Percentiles rank a stretch among this genome's conserved stretches.
Conservation (phyloP, 2,797 vertebrate genomes). For the Prunella strophiata region DNA sequence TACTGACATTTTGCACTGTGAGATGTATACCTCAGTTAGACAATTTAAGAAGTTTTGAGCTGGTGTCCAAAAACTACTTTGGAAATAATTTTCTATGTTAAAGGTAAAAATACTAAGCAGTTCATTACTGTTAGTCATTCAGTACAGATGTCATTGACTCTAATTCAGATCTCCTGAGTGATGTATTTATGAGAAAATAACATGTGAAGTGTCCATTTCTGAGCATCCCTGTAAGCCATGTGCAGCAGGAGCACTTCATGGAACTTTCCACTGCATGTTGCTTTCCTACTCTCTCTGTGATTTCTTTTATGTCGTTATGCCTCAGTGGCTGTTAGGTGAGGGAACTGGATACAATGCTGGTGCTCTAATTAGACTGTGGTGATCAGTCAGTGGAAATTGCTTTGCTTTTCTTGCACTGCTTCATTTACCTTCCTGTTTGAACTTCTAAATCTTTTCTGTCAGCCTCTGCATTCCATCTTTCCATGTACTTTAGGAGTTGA, state of each 20-base stretch:
- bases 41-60: constrained; percentile 54
- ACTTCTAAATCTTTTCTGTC: constrained; percentile 52
- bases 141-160: constrained; percentile 54
- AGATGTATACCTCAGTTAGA: constrained; percentile 53
- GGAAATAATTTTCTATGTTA: constrained; percentile 70
- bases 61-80: constrained; percentile 63
- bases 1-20: constrained; percentile 56
- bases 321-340: constrained; percentile 47
- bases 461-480: background rate
- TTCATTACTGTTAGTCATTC: constrained; percentile 69
- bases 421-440: constrained; percentile 36
- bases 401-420: constrained; percentile 49
- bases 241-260: constrained; percentile 13
- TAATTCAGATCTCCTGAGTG: constrained; percentile 30
- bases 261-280: constrained; percentile 58
- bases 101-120: constrained; percentile 64
- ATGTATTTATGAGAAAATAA: constrained; percentile 31
- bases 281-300: background rate
- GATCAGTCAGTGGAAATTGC: constrained; percentile 62
- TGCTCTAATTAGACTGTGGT: constrained; percentile 41
- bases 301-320: constrained; percentile 61
- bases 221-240: constrained; percentile 50
- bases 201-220: constrained; percentile 23
- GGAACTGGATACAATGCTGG: constrained; percentile 41
- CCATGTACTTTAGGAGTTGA: background rate